Percentiles rank a stretch among this genome's conserved stretches.
phyloP scores from a whole-genome alignment of 1,140 invertebrate species.

The Caenorhabditis inopinata region DNA sequence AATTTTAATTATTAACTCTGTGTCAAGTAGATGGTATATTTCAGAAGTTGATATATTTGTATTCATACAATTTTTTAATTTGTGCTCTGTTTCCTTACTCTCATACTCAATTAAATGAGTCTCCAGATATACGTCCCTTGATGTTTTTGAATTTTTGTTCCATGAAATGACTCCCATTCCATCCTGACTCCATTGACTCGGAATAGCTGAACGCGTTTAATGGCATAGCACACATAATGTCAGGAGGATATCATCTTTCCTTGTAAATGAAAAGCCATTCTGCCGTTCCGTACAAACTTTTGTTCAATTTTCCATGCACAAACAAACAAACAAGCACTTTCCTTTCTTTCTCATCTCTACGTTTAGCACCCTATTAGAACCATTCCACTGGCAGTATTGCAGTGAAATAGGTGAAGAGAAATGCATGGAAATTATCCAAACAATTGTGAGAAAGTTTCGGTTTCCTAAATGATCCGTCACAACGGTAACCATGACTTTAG shows the following conservation, averaged over 20 bases:
- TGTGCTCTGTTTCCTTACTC: too few relatives aligned
- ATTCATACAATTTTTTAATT: too few relatives aligned
- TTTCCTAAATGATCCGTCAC: constrained; percentile 26
- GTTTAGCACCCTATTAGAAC: constrained; percentile 16
- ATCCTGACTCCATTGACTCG: background rate
- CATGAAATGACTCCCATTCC: too few relatives aligned
- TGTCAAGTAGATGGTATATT: too few relatives aligned
- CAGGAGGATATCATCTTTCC: constrained; percentile 21
- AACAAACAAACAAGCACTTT: background rate
- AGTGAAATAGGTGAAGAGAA: background rate
- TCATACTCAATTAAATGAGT: too few relatives aligned
- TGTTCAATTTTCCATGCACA: background rate
- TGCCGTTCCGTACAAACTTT: background rate
- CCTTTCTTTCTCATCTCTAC: too few relatives aligned
- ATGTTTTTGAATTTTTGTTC: too few relatives aligned
- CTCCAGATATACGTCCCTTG: too few relatives aligned
- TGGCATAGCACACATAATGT: background rate
- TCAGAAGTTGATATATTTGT: too few relatives aligned
- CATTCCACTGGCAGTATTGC: background rate
- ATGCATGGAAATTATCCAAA: constrained; percentile 24
- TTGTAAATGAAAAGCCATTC: background rate
- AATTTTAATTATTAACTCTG: too few relatives aligned
- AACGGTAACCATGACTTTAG: background rate
- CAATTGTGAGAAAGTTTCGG: constrained; percentile 14
- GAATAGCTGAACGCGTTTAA: constrained; percentile 23